Evolutionary conservation across 2,797 vertebrate genomes (phyloP), one percentile per base, ranked within the genome.

Genomic region (Channallabes apus): DNA sequence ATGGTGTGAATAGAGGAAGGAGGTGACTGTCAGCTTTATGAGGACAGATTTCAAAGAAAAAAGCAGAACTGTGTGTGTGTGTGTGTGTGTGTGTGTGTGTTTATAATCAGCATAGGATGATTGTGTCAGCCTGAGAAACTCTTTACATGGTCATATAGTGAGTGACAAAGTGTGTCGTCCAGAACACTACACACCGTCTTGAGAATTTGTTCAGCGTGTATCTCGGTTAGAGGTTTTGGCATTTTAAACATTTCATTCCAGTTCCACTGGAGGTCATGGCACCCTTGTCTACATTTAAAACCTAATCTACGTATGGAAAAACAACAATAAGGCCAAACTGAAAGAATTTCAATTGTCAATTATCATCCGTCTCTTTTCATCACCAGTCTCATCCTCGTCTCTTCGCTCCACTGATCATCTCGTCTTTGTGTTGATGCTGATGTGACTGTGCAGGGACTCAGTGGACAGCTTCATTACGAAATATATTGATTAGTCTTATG

Each of bases 21-120:
- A 35, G 79, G 85, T 12, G 79, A 76, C 85, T 77, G 89, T 88
- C 86, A 72, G 89, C 83, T 41, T 84, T 88, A 90, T 90, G 89
- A 84, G 22, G 51, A 65, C 29, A 27, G n/a, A 22, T 46, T 67
- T 67, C 32, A 18, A 41, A n/a, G 35, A 76, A n/a, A 56, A 20
- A 76, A 76, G 51, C 72, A 56, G 58, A 79, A 79, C 76, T 17
- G 51, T 56, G 46, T 65, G n/a, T 51, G 78, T 65, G 38, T 67
- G 61, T 29, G 9, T 59, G 22, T 79, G n/a, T n/a, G n/a, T n/a
- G n/a, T n/a, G n/a, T n/a, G n/a, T n/a, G 20, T 27, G 54, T 75
- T 41, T 72, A 20, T 46, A 41, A n/a, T 38, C 38, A 17, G 64
- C 41, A 62, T 24, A 62, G 24, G 24, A 62, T 62, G 22, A 8